Conservation (phyloP, 1,140 invertebrate genomes). For the Drosophila novamexicana region DNA sequence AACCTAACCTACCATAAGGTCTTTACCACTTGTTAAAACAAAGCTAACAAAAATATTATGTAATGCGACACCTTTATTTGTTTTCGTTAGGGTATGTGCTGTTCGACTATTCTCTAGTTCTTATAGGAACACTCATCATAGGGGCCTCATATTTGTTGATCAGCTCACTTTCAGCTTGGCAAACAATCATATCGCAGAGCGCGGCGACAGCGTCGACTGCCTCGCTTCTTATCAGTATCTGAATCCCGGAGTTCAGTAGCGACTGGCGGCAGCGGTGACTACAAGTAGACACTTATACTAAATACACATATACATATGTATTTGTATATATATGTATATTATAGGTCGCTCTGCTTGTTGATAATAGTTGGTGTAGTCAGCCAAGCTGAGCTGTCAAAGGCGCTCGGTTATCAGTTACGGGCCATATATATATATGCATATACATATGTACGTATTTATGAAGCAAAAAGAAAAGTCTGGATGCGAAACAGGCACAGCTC, state of each 20-base stretch:
- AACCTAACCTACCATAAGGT: neutral
- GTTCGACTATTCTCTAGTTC: neutral
- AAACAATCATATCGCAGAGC: slow-evolving; percentile 56
- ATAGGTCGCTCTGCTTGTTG: slow-evolving; percentile 61
- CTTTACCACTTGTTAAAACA: neutral
- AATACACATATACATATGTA: slow-evolving; percentile 2
- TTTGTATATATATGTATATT: slow-evolving; percentile 32
- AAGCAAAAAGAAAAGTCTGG: slow-evolving; percentile 23
- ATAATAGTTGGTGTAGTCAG: slow-evolving; percentile 18
- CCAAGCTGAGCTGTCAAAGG: slow-evolving; percentile 62
- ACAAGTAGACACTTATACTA: neutral
- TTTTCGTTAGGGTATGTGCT: neutral
- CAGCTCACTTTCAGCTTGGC: slow-evolving; percentile 67
- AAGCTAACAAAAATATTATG: neutral
- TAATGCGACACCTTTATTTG: slow-evolving; percentile 1
- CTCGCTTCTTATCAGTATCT: slow-evolving; percentile 55
- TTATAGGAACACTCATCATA: slow-evolving; percentile 21
- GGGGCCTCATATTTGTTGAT: slow-evolving; percentile 55
- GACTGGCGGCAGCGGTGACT: neutral
- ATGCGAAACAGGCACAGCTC: slow-evolving; percentile 23
- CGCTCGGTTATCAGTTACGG: slow-evolving; percentile 50
- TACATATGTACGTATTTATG: slow-evolving; percentile 3
- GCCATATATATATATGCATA: slow-evolving; percentile 30
- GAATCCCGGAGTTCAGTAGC: slow-evolving; percentile 40
- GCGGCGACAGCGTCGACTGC: slow-evolving; percentile 29